Evolutionary conservation across 2,113 vertebrate species (phyloP).

Genomic region (Pterophyllum scalare): DNA sequence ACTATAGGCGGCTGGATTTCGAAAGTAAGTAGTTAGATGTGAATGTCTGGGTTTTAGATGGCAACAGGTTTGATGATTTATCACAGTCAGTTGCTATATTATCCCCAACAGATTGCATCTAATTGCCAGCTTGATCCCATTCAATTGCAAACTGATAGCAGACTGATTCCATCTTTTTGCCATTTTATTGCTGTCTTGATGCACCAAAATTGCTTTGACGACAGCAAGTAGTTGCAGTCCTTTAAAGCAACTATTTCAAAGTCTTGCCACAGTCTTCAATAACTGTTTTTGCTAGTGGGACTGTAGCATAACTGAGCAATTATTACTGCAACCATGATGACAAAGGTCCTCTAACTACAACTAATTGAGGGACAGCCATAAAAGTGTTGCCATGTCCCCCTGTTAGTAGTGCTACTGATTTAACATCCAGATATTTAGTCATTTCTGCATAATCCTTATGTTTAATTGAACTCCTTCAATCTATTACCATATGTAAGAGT

Average conservation of each 20-base stretch:
- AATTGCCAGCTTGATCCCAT: background rate
- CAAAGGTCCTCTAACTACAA: background rate
- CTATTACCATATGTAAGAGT: background rate
- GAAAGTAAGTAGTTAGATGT: background rate
- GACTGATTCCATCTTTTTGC: background rate
- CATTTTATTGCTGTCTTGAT: background rate
- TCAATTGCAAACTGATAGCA: background rate
- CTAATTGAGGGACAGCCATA: background rate
- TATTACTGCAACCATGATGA: background rate
- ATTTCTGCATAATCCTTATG: constrained; percentile 2
- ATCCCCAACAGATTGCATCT: background rate
- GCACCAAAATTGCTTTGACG: background rate
- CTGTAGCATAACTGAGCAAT: background rate
- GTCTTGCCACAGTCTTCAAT: background rate
- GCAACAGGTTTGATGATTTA: background rate
- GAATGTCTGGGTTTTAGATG: background rate
- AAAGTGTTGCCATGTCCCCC: background rate
- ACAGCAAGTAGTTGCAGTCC: background rate
- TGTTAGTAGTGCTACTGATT: background rate
- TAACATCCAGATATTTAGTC: background rate
- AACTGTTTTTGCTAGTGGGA: background rate
- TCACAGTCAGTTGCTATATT: background rate
- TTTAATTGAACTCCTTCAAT: constrained; percentile 8
- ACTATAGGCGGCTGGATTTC: background rate
- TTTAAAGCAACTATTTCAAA: background rate